phyloP scores from a whole-genome alignment of 2,888 invertebrate genomes.

The Pollenia labialis region DNA sequence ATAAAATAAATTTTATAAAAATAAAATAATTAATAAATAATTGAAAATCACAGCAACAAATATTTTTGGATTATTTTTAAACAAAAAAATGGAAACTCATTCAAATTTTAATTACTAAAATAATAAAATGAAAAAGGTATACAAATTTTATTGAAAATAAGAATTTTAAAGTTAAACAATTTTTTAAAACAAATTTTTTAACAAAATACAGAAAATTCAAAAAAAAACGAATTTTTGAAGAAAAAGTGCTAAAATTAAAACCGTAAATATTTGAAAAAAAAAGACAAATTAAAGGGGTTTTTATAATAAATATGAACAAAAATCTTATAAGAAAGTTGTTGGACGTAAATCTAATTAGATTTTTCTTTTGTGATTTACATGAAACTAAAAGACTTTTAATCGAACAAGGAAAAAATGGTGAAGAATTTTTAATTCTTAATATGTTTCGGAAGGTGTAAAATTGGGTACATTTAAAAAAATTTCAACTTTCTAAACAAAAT shows the following conservation, averaged over 20 bases:
- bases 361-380: no score
- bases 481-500: no score
- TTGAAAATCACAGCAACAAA: slow-evolving; percentile 3
- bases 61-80: slow-evolving; percentile 41
- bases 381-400: no score
- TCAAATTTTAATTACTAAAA: slow-evolving; percentile 1
- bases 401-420: no score
- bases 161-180: background rate
- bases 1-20: slow-evolving; percentile 25
- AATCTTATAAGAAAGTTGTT: background rate
- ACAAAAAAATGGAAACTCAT: slow-evolving; percentile 24
- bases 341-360: no score
- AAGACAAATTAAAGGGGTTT: background rate
- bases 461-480: no score
- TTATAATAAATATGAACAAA: background rate
- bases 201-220: background rate
- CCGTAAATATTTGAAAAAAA: background rate
- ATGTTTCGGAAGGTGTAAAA: no score
- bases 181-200: background rate
- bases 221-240: background rate
- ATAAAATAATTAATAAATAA: background rate
- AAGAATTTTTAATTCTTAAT: no score
- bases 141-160: background rate
- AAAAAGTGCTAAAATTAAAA: background rate
- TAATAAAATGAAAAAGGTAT: slow-evolving; percentile 43